Evolutionary conservation across 2,797 vertebrate genomes (phyloP).

Genomic region (Fratercula arctica): DNA sequence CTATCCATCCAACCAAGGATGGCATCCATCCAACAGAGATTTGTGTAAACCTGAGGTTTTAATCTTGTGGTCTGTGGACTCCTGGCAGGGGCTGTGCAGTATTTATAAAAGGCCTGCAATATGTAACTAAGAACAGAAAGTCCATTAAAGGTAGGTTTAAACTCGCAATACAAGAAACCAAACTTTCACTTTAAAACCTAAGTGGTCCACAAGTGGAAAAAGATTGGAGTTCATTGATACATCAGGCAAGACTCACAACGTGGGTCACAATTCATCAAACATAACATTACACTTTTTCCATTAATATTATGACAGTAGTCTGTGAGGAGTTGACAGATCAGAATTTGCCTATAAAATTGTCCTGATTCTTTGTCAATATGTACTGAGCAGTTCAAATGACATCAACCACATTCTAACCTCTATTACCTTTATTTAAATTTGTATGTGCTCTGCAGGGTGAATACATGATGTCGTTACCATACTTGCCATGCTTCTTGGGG

Average conservation of each 20-base stretch:
- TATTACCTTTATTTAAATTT: not conserved
- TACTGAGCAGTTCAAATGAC: not conserved
- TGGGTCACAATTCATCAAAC: not conserved
- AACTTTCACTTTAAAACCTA: not conserved
- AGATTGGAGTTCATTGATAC: not conserved
- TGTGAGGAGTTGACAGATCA: not conserved
- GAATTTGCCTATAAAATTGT: not conserved
- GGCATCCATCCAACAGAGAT: not conserved
- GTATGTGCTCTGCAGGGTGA: not conserved
- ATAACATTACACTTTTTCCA: not conserved
- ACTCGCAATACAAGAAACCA: not conserved
- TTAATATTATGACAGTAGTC: not conserved
- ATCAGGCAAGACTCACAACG: rapidly evolving
- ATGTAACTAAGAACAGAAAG: not conserved
- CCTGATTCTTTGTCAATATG: not conserved
- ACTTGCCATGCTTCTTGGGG: not conserved
- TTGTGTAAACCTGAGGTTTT: not conserved
- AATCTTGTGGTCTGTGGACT: not conserved
- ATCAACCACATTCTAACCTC: not conserved
- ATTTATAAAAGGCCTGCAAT: not conserved
- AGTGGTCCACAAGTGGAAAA: not conserved
- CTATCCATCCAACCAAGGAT: not conserved
- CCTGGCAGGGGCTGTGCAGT: not conserved
- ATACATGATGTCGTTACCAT: not conserved
- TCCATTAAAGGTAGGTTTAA: not conserved